Percentiles rank a stretch among this genome's conserved stretches.
These are phyloP conservation scores for Xestia sexstrigata DNA, from an alignment of 2,888 invertebrate species.

Conservation along the genomic window DNA sequence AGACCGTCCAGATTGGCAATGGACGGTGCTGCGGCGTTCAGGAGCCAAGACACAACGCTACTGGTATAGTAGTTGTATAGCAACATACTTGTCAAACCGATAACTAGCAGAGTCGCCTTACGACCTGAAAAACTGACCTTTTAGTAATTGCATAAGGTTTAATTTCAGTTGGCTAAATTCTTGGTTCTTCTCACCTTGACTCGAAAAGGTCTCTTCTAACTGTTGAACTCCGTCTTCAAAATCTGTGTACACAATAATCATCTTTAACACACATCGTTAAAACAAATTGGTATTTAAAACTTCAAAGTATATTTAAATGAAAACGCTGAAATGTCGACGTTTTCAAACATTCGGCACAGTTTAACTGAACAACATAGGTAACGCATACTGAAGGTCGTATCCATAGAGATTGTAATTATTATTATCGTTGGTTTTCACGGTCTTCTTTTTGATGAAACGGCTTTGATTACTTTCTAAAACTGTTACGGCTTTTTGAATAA, in stretches of 20 bases:
- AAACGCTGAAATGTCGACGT: constrained; percentile 18
- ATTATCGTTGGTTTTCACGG: neutral
- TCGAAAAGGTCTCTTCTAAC: constrained; percentile 73
- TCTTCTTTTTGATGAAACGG: constrained; percentile 5
- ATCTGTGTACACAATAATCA: constrained; percentile 71
- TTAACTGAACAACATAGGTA: neutral
- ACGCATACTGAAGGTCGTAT: constrained; percentile 1
- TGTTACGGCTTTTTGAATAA: neutral
- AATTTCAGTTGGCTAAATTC: neutral
- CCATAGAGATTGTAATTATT: constrained; percentile 11
- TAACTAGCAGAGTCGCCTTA: constrained; percentile 78
- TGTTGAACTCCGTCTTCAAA: constrained; percentile 82
- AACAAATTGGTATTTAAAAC: constrained; percentile 14
- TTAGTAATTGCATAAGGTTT: neutral
- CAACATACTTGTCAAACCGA: constrained; percentile 85
- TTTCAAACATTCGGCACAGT: constrained; percentile 6
- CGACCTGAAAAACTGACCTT: constrained; percentile 73
- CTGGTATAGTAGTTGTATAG: constrained; percentile 92
- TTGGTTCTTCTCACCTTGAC: constrained; percentile 77
- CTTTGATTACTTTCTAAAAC: constrained; percentile 7
- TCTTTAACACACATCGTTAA: constrained; percentile 18
- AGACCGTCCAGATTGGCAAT: constrained; percentile 87
- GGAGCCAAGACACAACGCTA: constrained; percentile 91
- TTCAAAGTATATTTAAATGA: constrained; percentile 22
- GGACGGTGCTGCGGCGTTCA: constrained; percentile 86